Conservation (phyloP, 2,797 vertebrate genomes). For the Nyctalus aviator region DNA sequence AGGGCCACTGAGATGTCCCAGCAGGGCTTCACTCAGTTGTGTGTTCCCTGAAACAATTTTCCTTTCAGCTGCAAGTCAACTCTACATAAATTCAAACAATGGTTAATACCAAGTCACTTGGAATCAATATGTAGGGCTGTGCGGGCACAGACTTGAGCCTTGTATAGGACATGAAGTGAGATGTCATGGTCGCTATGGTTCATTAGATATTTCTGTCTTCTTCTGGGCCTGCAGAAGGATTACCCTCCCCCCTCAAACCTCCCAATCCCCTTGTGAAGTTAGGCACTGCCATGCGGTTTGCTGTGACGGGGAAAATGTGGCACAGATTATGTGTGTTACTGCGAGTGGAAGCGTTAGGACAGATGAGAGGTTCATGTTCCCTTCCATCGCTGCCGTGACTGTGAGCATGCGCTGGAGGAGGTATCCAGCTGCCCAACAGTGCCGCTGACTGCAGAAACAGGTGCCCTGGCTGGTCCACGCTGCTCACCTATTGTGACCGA, state of each 20-base stretch:
- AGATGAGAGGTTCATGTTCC: rapidly evolving
- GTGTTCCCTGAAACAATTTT: background rate
- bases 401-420: background rate
- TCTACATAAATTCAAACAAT: background rate
- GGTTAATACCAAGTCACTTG: background rate
- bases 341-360: background rate
- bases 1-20: background rate
- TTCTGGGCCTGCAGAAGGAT: background rate
- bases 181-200: background rate
- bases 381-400: rapidly evolving
- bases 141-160: background rate
- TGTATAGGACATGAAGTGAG: background rate
- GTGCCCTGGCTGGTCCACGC: rapidly evolving
- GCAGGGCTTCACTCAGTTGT: rapidly evolving
- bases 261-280: background rate
- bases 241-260: background rate
- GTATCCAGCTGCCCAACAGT: background rate
- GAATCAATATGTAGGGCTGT: background rate
- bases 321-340: background rate
- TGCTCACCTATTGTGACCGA: background rate
- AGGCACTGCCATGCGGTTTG: background rate
- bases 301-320: background rate
- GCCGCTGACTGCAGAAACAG: background rate
- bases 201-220: background rate
- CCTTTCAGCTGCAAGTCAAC: background rate